Evolutionary conservation across 92 coral and sea anemone species (phyloP).

Genomic region (Palythoa caribaeorum): DNA sequence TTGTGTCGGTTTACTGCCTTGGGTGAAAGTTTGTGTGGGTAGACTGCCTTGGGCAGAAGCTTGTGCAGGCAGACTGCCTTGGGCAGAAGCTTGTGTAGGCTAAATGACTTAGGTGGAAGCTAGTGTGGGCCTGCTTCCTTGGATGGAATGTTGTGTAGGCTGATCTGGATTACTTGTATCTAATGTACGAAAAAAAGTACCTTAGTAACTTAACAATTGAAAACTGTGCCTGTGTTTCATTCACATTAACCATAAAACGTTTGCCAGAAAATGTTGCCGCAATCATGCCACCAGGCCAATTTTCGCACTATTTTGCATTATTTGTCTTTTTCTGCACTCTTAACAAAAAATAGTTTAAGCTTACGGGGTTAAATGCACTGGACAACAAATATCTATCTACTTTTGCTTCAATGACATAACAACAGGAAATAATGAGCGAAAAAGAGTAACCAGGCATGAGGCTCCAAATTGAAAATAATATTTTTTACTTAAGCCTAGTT

Average conservation of each 20-base stretch:
- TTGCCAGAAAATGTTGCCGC: slow-evolving; percentile 1
- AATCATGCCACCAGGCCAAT: neutral
- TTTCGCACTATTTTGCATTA: neutral
- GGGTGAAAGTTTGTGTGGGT: neutral
- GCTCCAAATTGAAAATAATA: no score
- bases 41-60: neutral
- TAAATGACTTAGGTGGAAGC: neutral
- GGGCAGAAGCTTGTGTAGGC: neutral
- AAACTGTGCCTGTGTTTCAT: slow-evolving; percentile 10
- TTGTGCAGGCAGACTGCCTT: neutral
- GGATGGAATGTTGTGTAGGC: slow-evolving; percentile 15
- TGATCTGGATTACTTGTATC: slow-evolving; percentile 8
- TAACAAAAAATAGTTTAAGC: neutral
- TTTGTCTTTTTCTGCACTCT: neutral
- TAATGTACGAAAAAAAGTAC: neutral
- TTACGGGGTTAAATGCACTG: neutral
- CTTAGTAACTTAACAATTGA: neutral
- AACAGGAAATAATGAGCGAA: neutral
- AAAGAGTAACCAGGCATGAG: no score
- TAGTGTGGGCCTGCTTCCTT: neutral
- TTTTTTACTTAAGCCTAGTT: no score
- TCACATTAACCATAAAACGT: neutral
- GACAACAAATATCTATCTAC: slow-evolving; percentile 2
- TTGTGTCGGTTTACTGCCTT: slow-evolving; percentile 4
- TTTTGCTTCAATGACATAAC: neutral